phyloP scores from a whole-genome alignment of 1,140 invertebrate genomes.

The Melanaphis sacchari region DNA sequence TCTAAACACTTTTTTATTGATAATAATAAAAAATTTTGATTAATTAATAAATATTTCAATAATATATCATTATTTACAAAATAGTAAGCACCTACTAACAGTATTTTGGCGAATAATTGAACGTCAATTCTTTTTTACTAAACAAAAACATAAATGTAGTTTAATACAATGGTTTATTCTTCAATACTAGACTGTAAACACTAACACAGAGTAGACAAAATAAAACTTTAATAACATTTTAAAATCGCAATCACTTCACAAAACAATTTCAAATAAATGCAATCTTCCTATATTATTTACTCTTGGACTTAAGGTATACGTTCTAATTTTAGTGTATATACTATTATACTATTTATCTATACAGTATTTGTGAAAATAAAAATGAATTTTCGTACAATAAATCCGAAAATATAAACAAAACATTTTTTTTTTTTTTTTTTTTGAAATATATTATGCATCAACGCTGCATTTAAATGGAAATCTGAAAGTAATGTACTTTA shows the following conservation, averaged over 20 bases:
- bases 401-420: neutral
- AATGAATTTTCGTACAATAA: neutral
- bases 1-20: no score
- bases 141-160: neutral
- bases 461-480: neutral
- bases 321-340: neutral
- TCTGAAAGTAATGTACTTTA: neutral
- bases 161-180: neutral
- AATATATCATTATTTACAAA: neutral
- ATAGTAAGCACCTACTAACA: neutral
- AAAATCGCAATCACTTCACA: neutral
- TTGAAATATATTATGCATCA: neutral
- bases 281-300: conserved; percentile 5
- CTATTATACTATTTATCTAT: neutral
- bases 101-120: neutral
- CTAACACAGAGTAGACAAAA: neutral
- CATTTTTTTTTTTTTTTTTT: no score
- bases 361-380: conserved; percentile 9
- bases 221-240: conserved; percentile 9
- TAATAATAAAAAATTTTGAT: neutral
- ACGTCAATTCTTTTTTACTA: neutral
- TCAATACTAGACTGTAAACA: neutral
- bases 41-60: neutral
- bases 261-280: neutral
- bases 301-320: neutral